Evolutionary conservation across 2,888 invertebrate genomes (phyloP), one percentile per base, ranked within the genome.

Genomic region (Laothoe populi): DNA sequence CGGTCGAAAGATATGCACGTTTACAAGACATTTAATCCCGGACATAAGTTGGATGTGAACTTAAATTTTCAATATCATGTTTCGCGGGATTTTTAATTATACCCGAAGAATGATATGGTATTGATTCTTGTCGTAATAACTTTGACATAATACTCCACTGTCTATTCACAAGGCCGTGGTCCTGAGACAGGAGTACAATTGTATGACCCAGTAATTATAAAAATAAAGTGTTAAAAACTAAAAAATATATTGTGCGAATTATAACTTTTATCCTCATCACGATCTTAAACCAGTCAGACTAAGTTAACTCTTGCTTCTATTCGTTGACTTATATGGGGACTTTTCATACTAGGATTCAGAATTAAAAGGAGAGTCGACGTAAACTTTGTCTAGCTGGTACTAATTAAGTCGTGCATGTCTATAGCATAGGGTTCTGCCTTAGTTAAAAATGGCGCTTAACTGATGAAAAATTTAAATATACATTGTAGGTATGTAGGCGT

Each of bases 1-100:
- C 49, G 60, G 63, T 64, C 63, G 62, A 66, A 66, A 74, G 63
- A 73, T 70, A 71, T 75, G 68, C 64, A 68, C 65, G 66, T 68
- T 45, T 64, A 58, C 61, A 59, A 67, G 65, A 64, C 66, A 67
- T 65, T 66, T 69, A 63, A 64, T 64, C 66, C 63, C 65, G 49
- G 70, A 60, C 11, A 60, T 48, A 23, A 60, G 38, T 60, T 10
- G 24, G 38, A 38, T 45, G 44, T 19, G 19, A 7, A 53, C 16
- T 16, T 8, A 21, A 5, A 31, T 11, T 26, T 49, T n/a, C 24
- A 24, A 48, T 3, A 26, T 24, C 26, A 26, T 24, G 24, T 48
- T 48, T 48, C 48, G n/a, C 48, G 26, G 26, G 23, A 26, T 24
- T 48, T 11, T 46, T n/a, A n/a, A 23, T 46, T 4, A 2, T n/a